Base-by-base conservation (phyloP, 1,140 invertebrate genomes). In the Calephelis nemesis region DNA sequence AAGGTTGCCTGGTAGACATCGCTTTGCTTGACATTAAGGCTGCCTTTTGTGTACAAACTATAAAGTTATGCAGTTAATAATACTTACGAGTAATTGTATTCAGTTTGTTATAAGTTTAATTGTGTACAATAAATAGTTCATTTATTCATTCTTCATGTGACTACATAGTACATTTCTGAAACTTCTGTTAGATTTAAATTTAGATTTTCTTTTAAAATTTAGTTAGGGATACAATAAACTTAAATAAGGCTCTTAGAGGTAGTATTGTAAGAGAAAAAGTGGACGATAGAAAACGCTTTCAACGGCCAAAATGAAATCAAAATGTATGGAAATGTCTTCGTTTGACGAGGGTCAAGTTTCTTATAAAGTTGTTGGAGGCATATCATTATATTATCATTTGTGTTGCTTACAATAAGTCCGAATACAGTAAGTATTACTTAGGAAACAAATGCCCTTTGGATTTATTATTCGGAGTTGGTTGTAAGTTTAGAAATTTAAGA, bases 321-420 rank as follows among this genome's bases (percentile, higher is more conserved):
- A 45, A 54, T 54, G 52, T 54, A 54, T 54, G 52, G 30, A 54
- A 54, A 54, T 54, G 52, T 19, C 30, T 9, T 19, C 52, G 52
- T 54, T 45, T 54, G 52, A 54, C 52, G 52, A 54, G 50, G 50
- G 50, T 54, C 50, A 54, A 54, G 52, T 54, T 30, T 19, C 15
- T 54, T 54, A 54, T 54, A 54, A 54, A 54, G 52, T 54, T 19
- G 52, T 54, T 19, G 19, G 15, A 54, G 52, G 13, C 52, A 30
- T 54, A 11, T 30, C 52, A 54, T 54, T 54, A 54, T 30, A 54
- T 54, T 54, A 54, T 54, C 50, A 54, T 54, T 54, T 54, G 50
- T 54, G 13, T 13, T 54, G 50, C 13, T 54, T 54, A 54, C 50
- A 19, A 30, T 54, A 19, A 54, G 7, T 10, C 15, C 52, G 19